Percentiles rank a stretch among this genome's conserved stretches.
phyloP scores from a whole-genome alignment of 2,797 vertebrate genomes.

The Synaphobranchus kaupii region DNA sequence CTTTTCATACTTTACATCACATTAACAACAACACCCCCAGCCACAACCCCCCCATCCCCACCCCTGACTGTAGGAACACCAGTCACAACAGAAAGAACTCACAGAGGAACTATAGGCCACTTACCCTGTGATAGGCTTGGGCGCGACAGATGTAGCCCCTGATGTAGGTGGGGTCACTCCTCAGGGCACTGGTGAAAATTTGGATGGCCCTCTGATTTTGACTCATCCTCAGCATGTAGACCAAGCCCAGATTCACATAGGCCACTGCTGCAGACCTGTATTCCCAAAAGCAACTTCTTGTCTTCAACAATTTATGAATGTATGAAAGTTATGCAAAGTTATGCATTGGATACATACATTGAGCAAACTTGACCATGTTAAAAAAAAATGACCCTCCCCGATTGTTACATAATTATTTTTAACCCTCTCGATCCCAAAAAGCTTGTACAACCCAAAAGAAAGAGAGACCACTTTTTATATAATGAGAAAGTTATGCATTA shows the following conservation, averaged over 20 bases:
- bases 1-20: too few relatives aligned
- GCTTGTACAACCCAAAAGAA: too few relatives aligned
- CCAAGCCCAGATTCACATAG: slow-evolving; percentile 75
- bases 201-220: slow-evolving; percentile 66
- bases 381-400: too few relatives aligned
- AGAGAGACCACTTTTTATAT: too few relatives aligned
- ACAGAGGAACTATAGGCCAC: background rate
- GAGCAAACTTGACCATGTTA: too few relatives aligned
- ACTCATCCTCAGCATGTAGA: slow-evolving; percentile 66
- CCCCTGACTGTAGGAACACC: background rate
- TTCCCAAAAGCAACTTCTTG: background rate
- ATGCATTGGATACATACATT: background rate
- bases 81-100: background rate
- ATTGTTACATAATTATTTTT: too few relatives aligned
- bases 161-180: slow-evolving; percentile 62
- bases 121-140: slow-evolving; percentile 71
- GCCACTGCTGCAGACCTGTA: slow-evolving; percentile 61
- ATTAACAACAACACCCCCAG: background rate
- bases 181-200: slow-evolving; percentile 71
- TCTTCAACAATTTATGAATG: too few relatives aligned
- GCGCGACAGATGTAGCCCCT: slow-evolving; percentile 71
- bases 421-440: too few relatives aligned
- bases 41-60: background rate
- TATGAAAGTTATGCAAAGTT: background rate
- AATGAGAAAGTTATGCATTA: too few relatives aligned